Conservation (phyloP, 2,888 invertebrate genomes). For the Sinotaia quadrata region DNA sequence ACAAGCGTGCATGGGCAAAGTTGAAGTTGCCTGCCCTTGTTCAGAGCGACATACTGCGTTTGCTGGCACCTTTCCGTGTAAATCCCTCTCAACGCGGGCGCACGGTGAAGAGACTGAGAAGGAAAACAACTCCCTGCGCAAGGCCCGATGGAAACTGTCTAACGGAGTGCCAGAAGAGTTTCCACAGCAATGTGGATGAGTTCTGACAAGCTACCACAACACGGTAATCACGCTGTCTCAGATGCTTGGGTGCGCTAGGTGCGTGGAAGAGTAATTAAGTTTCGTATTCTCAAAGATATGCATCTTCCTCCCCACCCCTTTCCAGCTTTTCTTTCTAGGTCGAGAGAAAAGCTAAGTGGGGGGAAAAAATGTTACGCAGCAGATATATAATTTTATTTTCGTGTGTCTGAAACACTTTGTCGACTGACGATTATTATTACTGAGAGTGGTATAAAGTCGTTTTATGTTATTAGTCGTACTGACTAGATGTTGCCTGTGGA, state of each 20-base stretch:
- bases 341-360: too few species aligned
- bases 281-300: constrained; percentile 23
- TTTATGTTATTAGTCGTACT: too few species aligned
- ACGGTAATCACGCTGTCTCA: constrained; percentile 28
- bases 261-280: constrained; percentile 24
- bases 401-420: not conserved
- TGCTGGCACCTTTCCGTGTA: not conserved
- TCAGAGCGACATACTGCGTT: not conserved
- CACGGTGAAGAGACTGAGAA: not conserved
- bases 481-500: too few species aligned
- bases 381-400: not conserved
- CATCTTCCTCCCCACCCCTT: not conserved
- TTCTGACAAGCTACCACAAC: constrained; percentile 30
- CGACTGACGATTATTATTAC: too few species aligned
- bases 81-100: constrained; percentile 16
- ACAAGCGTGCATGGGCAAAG: not conserved
- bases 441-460: too few species aligned
- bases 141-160: not conserved
- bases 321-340: not conserved
- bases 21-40: not conserved
- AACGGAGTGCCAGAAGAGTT: not conserved
- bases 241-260: constrained; percentile 11
- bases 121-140: not conserved
- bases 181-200: constrained; percentile 12
- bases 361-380: not conserved